Evolutionary conservation across 2,888 invertebrate species (phyloP).

Genomic region (Monoplex corrugatus): DNA sequence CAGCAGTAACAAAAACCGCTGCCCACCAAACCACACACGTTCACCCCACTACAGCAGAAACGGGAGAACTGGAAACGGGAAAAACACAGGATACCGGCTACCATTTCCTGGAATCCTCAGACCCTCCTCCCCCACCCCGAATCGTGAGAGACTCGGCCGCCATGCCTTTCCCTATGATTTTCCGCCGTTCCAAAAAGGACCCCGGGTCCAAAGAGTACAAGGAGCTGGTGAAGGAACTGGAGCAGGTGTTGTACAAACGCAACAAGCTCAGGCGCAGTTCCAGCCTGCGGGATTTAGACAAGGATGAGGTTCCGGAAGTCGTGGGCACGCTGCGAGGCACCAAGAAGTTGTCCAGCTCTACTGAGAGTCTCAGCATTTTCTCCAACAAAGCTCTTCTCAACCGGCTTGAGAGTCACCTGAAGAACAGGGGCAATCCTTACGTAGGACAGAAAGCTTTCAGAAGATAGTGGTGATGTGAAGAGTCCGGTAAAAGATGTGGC

Average conservation of each 20-base stretch:
- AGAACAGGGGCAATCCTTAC: slow-evolving; percentile 37
- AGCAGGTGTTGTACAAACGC: slow-evolving; percentile 67
- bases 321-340: slow-evolving; percentile 7
- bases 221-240: slow-evolving; percentile 69
- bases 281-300: slow-evolving; percentile 52
- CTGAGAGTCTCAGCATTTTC: slow-evolving; percentile 63
- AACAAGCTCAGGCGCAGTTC: slow-evolving; percentile 44
- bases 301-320: slow-evolving; percentile 11
- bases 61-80: background rate
- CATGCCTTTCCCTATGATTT: slow-evolving; percentile 69
- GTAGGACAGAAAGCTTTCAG: background rate
- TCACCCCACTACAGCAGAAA: background rate
- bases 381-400: slow-evolving; percentile 70
- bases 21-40: background rate
- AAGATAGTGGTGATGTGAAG: background rate
- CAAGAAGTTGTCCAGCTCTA: slow-evolving; percentile 53
- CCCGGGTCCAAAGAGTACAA: slow-evolving; percentile 73
- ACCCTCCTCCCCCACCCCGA: background rate
- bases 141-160: slow-evolving; percentile 24
- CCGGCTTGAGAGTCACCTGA: slow-evolving; percentile 70
- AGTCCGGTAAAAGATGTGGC: background rate
- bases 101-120: background rate
- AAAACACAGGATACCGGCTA: background rate
- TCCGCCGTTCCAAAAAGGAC: slow-evolving; percentile 72
- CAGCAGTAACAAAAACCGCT: background rate